Percentiles rank a stretch among this genome's conserved stretches.
Conservation (phyloP, 2,113 vertebrate species). For the human region GRCh38 chr14:42829001-42829500, state of each 20-base stretch:
- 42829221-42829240: not conserved
- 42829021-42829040: not conserved
- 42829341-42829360: not conserved
- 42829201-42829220: not conserved
- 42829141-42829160: not conserved
- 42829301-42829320: not conserved
- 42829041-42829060: not conserved
- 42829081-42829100: not conserved
- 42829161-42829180: not conserved
- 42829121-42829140: not conserved
- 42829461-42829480: not conserved
- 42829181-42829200: not conserved
- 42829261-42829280: not conserved
- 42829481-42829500: not conserved
- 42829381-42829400: not conserved
- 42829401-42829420: not conserved
- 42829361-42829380: not conserved
- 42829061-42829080: not conserved
- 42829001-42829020: fast-evolving
- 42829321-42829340: not conserved
- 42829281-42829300: not conserved
- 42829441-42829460: not conserved
- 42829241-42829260: not conserved
- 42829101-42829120: not conserved
- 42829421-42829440: not conserved